These are phyloP conservation scores for Falcaria lacertinaria DNA, from an alignment of 2,888 invertebrate genomes.

Conservation along the genomic window DNA sequence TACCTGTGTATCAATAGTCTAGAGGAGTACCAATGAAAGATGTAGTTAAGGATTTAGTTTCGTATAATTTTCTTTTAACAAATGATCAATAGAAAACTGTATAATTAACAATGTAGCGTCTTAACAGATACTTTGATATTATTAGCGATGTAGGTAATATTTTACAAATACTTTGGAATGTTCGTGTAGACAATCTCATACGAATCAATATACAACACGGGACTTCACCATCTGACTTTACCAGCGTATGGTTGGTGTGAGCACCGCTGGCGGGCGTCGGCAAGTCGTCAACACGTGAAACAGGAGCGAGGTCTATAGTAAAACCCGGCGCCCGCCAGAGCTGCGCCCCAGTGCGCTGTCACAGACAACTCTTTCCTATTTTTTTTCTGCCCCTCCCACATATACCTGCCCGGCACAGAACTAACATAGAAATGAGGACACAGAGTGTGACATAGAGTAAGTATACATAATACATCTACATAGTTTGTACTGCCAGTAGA, in stretches of 20 bases:
- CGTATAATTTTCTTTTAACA: constrained; percentile 80
- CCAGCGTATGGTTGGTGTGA: constrained; percentile 16
- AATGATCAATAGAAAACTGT: constrained; percentile 81
- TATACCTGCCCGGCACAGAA: constrained; percentile 16
- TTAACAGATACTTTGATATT: constrained; percentile 78
- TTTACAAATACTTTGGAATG: constrained; percentile 80
- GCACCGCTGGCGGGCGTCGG: constrained; percentile 12
- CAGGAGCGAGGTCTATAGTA: constrained; percentile 48
- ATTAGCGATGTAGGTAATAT: constrained; percentile 78
- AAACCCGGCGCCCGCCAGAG: constrained; percentile 37
- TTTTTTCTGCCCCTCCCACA: constrained; percentile 57
- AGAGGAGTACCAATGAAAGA: constrained; percentile 43
- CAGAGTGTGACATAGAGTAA: constrained; percentile 16
- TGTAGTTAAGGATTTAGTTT: constrained; percentile 75
- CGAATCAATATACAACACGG: constrained; percentile 57
- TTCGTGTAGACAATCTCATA: constrained; percentile 75
- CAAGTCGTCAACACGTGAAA: constrained; percentile 37
- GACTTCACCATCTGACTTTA: constrained; percentile 25
- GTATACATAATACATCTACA: not conserved
- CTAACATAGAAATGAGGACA: constrained; percentile 11
- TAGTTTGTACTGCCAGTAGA: not conserved
- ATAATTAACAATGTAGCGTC: constrained; percentile 79
- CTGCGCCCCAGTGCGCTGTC: constrained; percentile 26
- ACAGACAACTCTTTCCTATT: constrained; percentile 65
- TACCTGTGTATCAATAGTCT: not conserved